These are phyloP conservation scores for Ooceraea biroi DNA, from an alignment of 1,140 invertebrate species.

Conservation along the genomic window DNA sequence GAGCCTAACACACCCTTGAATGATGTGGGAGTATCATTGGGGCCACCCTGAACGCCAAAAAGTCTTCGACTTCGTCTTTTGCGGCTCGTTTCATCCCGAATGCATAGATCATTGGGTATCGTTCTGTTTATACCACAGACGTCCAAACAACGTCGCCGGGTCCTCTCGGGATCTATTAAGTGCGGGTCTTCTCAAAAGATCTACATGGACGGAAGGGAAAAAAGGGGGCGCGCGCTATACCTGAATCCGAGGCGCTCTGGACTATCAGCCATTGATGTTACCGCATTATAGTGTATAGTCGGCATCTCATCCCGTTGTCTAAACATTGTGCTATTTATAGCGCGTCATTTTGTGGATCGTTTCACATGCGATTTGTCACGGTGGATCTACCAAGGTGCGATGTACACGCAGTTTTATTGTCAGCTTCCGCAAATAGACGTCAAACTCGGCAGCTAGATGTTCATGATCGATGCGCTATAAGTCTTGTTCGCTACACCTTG, in stretches of 20 bases:
- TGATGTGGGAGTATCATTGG: conserved; percentile 19
- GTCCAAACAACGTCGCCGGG: conserved; percentile 82
- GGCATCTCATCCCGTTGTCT: conserved; percentile 16
- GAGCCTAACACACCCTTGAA: not conserved
- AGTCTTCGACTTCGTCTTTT: conserved; percentile 57
- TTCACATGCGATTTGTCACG: conserved; percentile 1
- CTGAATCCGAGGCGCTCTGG: conserved; percentile 66
- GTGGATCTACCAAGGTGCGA: not conserved
- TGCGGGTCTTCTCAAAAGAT: conserved; percentile 76
- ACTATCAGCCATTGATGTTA: conserved; percentile 82
- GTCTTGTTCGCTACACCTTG: not conserved
- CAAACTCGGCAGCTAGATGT: not conserved
- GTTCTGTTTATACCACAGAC: conserved; percentile 86
- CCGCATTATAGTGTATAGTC: conserved; percentile 73
- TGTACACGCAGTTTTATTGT: conserved; percentile 17
- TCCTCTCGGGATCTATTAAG: conserved; percentile 83
- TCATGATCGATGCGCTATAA: not conserved
- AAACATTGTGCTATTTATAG: conserved; percentile 33
- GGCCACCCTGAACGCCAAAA: conserved; percentile 74
- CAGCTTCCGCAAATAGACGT: not conserved
- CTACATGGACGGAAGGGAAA: conserved; percentile 58
- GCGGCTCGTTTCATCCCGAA: conserved; percentile 83
- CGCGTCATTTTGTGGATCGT: conserved; percentile 3
- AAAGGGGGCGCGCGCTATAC: conserved; percentile 62
- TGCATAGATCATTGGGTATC: conserved; percentile 85